These are phyloP conservation scores for Drosophila nr. fundita DNA, from an alignment of 2,888 invertebrate species.

Conservation along the genomic window DNA sequence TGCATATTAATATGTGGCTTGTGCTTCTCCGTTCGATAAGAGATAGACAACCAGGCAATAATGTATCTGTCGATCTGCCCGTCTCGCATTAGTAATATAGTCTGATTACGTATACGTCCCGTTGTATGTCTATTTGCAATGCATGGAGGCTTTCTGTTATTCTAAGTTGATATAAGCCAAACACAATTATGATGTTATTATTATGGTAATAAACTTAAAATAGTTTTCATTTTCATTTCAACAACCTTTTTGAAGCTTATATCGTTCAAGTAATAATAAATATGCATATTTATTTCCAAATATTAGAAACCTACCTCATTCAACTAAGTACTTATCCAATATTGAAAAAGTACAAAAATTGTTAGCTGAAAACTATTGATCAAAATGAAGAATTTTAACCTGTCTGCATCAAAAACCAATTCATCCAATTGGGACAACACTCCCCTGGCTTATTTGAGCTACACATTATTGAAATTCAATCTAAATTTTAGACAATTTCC, in stretches of 20 bases:
- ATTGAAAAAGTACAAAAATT: neutral
- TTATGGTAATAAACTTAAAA: neutral
- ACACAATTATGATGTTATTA: neutral
- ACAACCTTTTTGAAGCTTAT: accelerated
- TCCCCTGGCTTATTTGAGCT: too few species aligned
- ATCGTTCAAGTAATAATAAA: neutral
- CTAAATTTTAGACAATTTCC: neutral
- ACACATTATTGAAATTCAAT: neutral
- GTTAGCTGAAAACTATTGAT: neutral
- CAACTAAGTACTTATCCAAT: neutral
- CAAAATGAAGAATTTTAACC: too few species aligned
- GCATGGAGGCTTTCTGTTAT: neutral
- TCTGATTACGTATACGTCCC: slow-evolving; percentile 35
- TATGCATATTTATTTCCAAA: neutral
- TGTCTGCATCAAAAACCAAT: too few species aligned
- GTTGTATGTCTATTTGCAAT: neutral
- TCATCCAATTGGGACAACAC: neutral
- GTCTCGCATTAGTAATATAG: neutral
- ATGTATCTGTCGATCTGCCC: slow-evolving; percentile 5
- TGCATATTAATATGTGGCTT: slow-evolving; percentile 46
- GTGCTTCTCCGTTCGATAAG: slow-evolving; percentile 13
- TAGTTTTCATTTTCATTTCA: neutral
- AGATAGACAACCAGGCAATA: slow-evolving; percentile 12
- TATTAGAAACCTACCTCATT: neutral
- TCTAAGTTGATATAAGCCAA: neutral